Conservation (phyloP, 2,797 vertebrate species). For the Masticophis lateralis region DNA sequence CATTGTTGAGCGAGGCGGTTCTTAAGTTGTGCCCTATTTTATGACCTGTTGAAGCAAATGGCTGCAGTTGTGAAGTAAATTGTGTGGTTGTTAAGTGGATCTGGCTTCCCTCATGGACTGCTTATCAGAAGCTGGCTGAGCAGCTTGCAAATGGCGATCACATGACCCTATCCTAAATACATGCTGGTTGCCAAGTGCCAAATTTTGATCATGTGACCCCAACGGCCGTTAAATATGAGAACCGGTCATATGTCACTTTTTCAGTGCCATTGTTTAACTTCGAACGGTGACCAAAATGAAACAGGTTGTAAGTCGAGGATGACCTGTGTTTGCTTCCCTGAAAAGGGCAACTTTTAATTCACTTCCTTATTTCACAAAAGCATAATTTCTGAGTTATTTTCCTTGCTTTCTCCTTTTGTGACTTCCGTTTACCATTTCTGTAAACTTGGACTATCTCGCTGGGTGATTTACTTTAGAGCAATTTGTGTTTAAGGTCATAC, state of each 20-base stretch:
- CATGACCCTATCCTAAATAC: background rate
- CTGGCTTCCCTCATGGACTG: too few species aligned
- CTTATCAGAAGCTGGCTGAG: too few species aligned
- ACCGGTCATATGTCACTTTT: background rate
- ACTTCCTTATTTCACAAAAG: background rate
- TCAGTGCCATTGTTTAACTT: background rate
- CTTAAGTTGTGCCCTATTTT: background rate
- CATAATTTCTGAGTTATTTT: background rate
- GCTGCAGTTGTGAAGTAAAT: background rate
- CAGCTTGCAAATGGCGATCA: background rate
- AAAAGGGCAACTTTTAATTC: background rate
- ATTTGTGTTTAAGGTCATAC: background rate
- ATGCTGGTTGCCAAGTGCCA: background rate
- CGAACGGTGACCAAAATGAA: background rate
- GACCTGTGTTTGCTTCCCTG: background rate
- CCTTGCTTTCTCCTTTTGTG: background rate
- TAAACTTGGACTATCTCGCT: background rate
- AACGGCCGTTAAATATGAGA: accelerated
- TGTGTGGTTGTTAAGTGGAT: too few species aligned
- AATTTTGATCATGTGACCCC: background rate
- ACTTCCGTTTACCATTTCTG: background rate
- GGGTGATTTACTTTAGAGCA: background rate
- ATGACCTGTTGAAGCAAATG: background rate
- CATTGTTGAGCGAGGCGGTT: background rate
- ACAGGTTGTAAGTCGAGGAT: background rate